Percentiles rank a stretch among this genome's conserved stretches.
phyloP scores from a whole-genome alignment of 1,140 invertebrate species.

The Hormaphis cornu region DNA sequence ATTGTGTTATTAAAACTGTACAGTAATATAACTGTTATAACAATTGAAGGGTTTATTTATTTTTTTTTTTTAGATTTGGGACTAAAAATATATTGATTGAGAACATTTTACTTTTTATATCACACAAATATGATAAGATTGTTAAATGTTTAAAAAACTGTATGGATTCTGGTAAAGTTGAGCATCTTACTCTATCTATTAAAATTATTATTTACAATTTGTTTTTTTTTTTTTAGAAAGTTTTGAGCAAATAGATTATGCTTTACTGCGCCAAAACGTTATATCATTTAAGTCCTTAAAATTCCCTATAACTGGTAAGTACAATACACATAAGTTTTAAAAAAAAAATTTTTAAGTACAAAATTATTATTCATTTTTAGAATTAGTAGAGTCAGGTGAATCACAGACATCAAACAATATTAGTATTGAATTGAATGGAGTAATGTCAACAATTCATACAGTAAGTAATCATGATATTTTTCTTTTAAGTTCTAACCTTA shows the following conservation, averaged over 20 bases:
- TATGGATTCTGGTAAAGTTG: slow-evolving; percentile 4
- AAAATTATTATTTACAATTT: neutral
- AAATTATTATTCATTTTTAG: neutral
- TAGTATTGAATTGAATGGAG: neutral
- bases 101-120: slow-evolving; percentile 5
- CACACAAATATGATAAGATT: neutral
- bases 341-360: neutral
- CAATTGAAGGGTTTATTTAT: too few relatives aligned
- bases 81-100: neutral
- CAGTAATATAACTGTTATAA: too few relatives aligned
- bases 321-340: neutral
- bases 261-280: neutral
- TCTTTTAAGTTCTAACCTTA: too few relatives aligned
- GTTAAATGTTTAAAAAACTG: neutral
- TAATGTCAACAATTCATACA: neutral
- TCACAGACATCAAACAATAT: neutral
- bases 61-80: neutral
- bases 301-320: slow-evolving; percentile 10
- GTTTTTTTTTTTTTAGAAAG: neutral
- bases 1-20: too few relatives aligned
- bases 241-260: neutral
- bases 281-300: slow-evolving; percentile 11
- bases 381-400: neutral
- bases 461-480: too few relatives aligned
- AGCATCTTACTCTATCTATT: neutral